A percentile compares a stretch with the other conserved stretches of the same genome.
These are phyloP conservation scores for Trogon surrucura DNA, from an alignment of 2,113 vertebrate genomes.

Conservation along the genomic window DNA sequence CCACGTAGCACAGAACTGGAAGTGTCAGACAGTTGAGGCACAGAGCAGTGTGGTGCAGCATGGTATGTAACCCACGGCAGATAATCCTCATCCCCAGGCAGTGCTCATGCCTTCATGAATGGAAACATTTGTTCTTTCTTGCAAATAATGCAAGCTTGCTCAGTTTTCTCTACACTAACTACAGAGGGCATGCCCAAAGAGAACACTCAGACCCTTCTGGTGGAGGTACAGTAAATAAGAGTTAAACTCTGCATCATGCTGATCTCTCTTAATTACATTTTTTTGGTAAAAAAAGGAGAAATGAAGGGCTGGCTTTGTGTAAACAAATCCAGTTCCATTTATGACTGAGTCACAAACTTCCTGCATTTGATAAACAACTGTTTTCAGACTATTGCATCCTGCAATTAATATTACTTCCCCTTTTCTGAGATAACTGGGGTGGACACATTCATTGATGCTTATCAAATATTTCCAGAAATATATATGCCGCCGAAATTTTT, in stretches of 20 bases:
- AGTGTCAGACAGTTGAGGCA: not conserved
- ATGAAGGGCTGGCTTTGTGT: not conserved
- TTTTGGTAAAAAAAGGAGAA: not conserved
- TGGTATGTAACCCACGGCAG: not conserved
- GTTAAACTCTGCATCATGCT: not conserved
- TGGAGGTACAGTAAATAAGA: accelerated
- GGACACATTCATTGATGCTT: not conserved
- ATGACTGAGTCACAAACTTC: not conserved
- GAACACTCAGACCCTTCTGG: not conserved
- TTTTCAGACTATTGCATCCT: not conserved
- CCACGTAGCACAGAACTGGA: not conserved
- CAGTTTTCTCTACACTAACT: not conserved
- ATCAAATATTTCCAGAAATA: not conserved
- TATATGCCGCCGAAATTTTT: not conserved
- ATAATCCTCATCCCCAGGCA: not conserved
- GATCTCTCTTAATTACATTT: not conserved
- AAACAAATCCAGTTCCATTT: not conserved
- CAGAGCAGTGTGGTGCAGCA: not conserved
- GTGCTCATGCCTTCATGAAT: not conserved
- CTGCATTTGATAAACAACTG: not conserved
- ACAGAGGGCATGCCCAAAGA: not conserved
- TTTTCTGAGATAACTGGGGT: not conserved
- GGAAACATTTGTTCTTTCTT: not conserved
- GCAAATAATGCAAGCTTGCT: not conserved
- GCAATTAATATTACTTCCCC: not conserved